phyloP scores from a whole-genome alignment of 2,113 vertebrate genomes.

The Oxygymnocypris stewartii region DNA sequence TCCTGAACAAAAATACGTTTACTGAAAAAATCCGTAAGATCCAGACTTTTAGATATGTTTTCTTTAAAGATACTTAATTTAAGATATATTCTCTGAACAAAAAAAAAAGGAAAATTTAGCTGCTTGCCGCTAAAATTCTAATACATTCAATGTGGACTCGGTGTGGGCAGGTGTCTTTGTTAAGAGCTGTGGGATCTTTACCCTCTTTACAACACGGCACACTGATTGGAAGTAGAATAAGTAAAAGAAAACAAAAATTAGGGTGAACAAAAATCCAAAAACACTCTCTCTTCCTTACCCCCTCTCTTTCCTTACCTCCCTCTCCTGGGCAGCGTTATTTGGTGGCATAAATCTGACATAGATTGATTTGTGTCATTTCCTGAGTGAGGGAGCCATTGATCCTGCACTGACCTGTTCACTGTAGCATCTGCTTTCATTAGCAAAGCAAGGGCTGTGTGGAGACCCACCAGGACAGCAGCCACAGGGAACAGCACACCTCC shows the following conservation, averaged over 20 bases:
- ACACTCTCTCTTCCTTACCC: background rate
- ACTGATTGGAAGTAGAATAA: background rate
- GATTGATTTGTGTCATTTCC: constrained; percentile 42
- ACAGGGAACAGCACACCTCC: constrained; percentile 34
- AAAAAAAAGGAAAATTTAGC: background rate
- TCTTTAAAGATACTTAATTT: no score
- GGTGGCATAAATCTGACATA: background rate
- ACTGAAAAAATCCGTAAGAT: no score
- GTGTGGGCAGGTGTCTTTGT: background rate
- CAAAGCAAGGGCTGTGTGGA: constrained; percentile 41
- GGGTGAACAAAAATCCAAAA: background rate
- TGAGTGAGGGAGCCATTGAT: constrained; percentile 29
- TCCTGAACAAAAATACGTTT: no score
- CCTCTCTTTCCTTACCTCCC: background rate
- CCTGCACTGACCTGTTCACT: constrained; percentile 31
- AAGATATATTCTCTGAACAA: no score
- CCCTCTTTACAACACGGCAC: background rate
- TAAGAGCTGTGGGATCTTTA: background rate
- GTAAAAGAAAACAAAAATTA: background rate
- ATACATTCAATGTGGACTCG: background rate
- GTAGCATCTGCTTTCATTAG: constrained; percentile 45
- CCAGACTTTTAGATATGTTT: no score
- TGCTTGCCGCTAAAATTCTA: background rate
- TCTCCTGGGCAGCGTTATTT: constrained; percentile 28
- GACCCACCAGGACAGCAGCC: constrained; percentile 32